Conservation (phyloP, 2,113 vertebrate genomes). For the Carettochelys insculpta region DNA sequence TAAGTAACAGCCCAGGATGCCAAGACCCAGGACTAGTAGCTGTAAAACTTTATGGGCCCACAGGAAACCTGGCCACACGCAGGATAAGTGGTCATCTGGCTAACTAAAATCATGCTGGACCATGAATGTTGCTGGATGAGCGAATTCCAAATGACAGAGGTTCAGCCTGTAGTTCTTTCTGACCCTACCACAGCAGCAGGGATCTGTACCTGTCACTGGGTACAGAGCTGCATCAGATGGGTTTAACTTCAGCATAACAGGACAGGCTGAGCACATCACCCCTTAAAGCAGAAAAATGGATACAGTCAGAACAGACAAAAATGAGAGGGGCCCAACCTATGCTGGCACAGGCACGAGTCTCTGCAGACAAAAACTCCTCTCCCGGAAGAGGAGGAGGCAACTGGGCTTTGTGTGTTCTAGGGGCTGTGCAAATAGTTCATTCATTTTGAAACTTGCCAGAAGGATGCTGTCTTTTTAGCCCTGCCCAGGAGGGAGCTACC, state of each 20-base stretch:
- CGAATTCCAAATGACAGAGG: too few relatives aligned
- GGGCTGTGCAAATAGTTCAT: not conserved
- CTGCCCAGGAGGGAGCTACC: not conserved
- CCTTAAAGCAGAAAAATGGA: not conserved
- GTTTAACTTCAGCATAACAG: not conserved
- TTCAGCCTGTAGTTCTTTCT: not conserved
- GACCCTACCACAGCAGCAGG: not conserved
- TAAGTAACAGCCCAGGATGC: too few relatives aligned
- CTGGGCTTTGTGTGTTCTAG: not conserved
- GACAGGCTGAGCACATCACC: not conserved
- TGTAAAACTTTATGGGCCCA: too few relatives aligned
- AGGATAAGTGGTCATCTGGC: too few relatives aligned
- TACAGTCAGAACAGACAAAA: not conserved
- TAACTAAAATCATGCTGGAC: too few relatives aligned
- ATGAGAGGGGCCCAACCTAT: not conserved
- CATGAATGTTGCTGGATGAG: too few relatives aligned
- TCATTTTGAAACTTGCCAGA: not conserved
- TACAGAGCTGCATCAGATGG: not conserved
- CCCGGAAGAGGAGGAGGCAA: not conserved
- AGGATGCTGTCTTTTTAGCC: fast-evolving
- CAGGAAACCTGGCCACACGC: too few relatives aligned
- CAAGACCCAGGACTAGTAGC: too few relatives aligned
- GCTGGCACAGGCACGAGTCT: not conserved
- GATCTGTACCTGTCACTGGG: not conserved
- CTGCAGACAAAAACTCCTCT: not conserved